Percentiles rank a stretch among this genome's conserved stretches.
These are phyloP conservation scores for Acrocephalus scirpaceus DNA, from an alignment of 2,797 vertebrate genomes.

Conservation along the genomic window DNA sequence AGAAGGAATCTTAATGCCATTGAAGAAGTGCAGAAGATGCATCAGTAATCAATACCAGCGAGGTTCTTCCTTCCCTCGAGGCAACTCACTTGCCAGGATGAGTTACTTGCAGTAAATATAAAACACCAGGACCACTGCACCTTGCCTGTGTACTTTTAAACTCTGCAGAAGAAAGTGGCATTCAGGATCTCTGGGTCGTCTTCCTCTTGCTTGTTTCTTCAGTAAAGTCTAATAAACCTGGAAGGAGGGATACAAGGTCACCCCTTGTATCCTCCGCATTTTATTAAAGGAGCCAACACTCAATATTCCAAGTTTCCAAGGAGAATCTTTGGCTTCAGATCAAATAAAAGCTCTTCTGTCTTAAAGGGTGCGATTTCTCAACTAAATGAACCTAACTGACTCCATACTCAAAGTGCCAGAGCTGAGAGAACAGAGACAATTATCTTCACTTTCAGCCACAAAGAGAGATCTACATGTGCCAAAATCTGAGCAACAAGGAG, in stretches of 20 bases:
- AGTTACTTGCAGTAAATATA: background rate
- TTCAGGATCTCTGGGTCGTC: background rate
- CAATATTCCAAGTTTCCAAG: background rate
- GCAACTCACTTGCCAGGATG: background rate
- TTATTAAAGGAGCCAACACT: background rate
- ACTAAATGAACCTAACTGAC: background rate
- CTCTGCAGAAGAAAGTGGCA: background rate
- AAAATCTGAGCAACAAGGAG: background rate
- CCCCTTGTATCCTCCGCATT: background rate
- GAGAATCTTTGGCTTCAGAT: conserved; percentile 17
- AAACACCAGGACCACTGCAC: background rate
- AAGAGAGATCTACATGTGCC: background rate
- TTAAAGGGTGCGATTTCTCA: background rate
- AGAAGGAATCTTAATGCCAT: background rate
- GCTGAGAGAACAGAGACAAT: background rate
- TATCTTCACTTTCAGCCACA: background rate
- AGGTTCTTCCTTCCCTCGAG: conserved; percentile 5
- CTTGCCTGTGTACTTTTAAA: background rate
- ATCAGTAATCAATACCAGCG: background rate
- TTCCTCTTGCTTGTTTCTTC: background rate
- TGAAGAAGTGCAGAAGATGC: background rate
- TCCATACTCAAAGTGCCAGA: background rate
- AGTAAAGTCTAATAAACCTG: background rate
- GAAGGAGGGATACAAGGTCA: background rate
- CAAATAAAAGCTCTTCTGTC: background rate